A percentile compares a stretch with the other conserved stretches of the same genome.
Evolutionary conservation across 2,113 vertebrate species (phyloP).

Genomic region (Ptilorrhoa leucosticta): DNA sequence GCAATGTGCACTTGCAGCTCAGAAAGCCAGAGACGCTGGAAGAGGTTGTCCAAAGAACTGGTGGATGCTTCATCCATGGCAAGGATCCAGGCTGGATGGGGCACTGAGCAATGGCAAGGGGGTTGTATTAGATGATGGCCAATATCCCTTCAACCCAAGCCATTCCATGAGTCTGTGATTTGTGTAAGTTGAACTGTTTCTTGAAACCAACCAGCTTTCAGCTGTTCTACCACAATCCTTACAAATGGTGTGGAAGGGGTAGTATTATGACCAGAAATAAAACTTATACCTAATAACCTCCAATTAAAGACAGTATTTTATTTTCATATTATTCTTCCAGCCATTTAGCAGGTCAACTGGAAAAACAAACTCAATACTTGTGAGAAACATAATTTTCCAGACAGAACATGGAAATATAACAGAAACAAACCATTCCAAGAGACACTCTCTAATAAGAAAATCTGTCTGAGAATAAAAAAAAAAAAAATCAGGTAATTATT

Average conservation of each 20-base stretch:
- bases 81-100: not conserved
- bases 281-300: not conserved
- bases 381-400: not conserved
- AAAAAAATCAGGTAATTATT: not conserved
- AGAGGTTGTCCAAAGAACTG: too few relatives aligned
- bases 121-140: not conserved
- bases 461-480: not conserved
- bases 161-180: not conserved
- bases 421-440: not conserved
- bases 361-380: not conserved
- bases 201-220: not conserved
- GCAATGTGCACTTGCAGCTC: not conserved
- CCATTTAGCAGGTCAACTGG: not conserved
- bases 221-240: not conserved
- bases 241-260: not conserved
- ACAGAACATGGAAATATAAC: not conserved
- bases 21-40: not conserved
- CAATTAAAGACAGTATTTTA: not conserved
- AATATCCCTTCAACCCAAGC: not conserved
- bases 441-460: not conserved
- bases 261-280: not conserved
- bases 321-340: not conserved
- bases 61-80: too few relatives aligned
- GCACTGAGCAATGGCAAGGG: not conserved
- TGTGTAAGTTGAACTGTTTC: not conserved